Base-by-base conservation (phyloP, 2,888 invertebrate species). In the Hypsopygia costalis region DNA sequence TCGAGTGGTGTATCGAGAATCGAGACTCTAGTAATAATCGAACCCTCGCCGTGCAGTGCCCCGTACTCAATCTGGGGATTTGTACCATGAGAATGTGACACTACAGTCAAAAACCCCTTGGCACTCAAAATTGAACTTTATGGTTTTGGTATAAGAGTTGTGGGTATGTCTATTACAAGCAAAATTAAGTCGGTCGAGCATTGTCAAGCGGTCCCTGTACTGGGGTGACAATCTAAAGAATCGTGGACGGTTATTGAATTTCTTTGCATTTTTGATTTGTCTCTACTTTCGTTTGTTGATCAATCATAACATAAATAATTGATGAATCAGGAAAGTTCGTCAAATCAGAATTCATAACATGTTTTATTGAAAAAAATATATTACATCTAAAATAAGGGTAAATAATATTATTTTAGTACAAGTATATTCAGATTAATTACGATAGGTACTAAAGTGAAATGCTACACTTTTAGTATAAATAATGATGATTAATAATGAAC, bases 221-320 rank as follows among this genome's bases (percentile, higher is more conserved):
- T 73, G 70, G 81, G 81, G 82, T 78, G 81, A 82, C 81, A 82
- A 80, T 75, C 69, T 69, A 75, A 76, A 81, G 77, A 83, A 78
- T 74, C 70, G 66, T 52, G 63, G 72, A 74, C 69, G 69, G 72
- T 83, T 83, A 83, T 85, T 83, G 81, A 85, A 83, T 83, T 81
- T 83, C 79, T 82, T 78, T 76, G 72, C 75, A 77, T 77, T 81
- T 81, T 83, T 80, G 69, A 80, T 81, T 81, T 75, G 67, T 72
- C 71, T 71, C 61, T 75, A 73, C 68, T 76, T 74, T 58, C 54
- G 52, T 66, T 69, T 70, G 67, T 70, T 71, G 62, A 60, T 63
- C 62, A 62, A 62, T 66, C 61, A 60, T 55, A 62, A 67, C 58
- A 55, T 55, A 55, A 47, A 45, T 43, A 33, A 46, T 44, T 46